Base-by-base conservation (phyloP, 1,140 invertebrate species). In the Drosophila littoralis region DNA sequence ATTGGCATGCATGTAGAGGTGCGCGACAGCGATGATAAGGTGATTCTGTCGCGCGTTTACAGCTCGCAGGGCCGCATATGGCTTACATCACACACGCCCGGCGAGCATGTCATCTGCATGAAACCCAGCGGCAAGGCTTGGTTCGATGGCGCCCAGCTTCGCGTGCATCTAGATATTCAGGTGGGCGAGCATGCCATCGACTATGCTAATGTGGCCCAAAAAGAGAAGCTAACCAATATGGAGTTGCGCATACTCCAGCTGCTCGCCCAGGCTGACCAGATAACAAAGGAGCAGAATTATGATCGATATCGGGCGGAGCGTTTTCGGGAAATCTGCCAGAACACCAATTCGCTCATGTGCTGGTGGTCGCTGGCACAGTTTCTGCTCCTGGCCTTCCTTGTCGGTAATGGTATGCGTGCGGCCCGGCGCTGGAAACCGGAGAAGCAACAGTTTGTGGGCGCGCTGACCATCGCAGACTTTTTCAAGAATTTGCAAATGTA, bases 391-490 rank as follows among this genome's bases (percentile, higher is more conserved):
- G 98, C 98, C 32, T 99, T 99, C 93, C 94, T 99, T 48, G 98
- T 99, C 67, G 98, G 99, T 93, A 99, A 99, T 95, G 98, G 98
- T 43, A 98, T 99, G 1, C 95, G 99, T 85, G 99, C 99, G n/a
- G 99, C 99, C 13, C 98, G 98, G 1, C 93, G 99, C 36, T 99
- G 98, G 98, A 98, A 99, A 92, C 98, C 96, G 71, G 93, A 94
- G 54, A 95, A 96, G 79, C 98, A 99, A 92, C 94, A 97, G 92
- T 99, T 96, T 92, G 96, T 98, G 35, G 97, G 98, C 51, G 99
- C 99, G 98, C 94, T 99, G 55, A 99, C 99, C 40, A 99, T 99
- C 83, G 99, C 99, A 48, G 99, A 99, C 93, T 99, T 99, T 92
- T 99, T 99, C 90, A 98, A 98, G 93, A 99, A 99, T 88, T 94